These are phyloP conservation scores for Pyrgus malvae DNA, from an alignment of 2,888 invertebrate species.

Conservation along the genomic window DNA sequence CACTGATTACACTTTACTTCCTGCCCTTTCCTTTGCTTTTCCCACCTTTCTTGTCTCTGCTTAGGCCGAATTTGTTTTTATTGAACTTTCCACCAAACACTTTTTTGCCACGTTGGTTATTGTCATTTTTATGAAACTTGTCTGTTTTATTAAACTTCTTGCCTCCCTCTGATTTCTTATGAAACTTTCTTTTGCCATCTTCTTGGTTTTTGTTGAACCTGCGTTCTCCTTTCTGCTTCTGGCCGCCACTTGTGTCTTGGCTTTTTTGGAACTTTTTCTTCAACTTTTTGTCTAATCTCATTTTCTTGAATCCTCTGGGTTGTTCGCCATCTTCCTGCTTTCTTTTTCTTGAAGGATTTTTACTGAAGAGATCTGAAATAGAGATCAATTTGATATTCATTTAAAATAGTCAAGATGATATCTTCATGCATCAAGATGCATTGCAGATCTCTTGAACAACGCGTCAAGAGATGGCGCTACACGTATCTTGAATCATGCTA, in stretches of 20 bases:
- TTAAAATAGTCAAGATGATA: too few species aligned
- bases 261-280: slow-evolving; percentile 62
- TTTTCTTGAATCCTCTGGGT: slow-evolving; percentile 69
- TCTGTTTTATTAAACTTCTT: slow-evolving; percentile 36
- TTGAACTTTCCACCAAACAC: slow-evolving; percentile 70
- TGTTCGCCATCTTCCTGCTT: slow-evolving; percentile 58
- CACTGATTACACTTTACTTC: slow-evolving; percentile 30
- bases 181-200: slow-evolving; percentile 41
- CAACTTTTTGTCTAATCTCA: slow-evolving; percentile 67
- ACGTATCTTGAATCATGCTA: too few species aligned
- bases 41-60: slow-evolving; percentile 36
- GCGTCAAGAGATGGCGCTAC: too few species aligned
- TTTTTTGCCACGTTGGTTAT: slow-evolving; percentile 45
- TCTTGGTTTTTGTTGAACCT: slow-evolving; percentile 41
- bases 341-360: slow-evolving; percentile 56
- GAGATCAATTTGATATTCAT: neutral
- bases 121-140: slow-evolving; percentile 23
- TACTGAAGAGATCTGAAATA: slow-evolving; percentile 62
- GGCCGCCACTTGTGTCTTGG: slow-evolving; percentile 36
- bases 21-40: slow-evolving; percentile 53
- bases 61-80: slow-evolving; percentile 54
- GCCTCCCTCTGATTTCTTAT: slow-evolving; percentile 34
- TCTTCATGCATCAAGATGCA: neutral
- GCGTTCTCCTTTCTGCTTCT: slow-evolving; percentile 36
- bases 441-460: too few species aligned